Evolutionary conservation across 2,113 vertebrate species (phyloP).

Genomic region (Macquaria ambigua): DNA sequence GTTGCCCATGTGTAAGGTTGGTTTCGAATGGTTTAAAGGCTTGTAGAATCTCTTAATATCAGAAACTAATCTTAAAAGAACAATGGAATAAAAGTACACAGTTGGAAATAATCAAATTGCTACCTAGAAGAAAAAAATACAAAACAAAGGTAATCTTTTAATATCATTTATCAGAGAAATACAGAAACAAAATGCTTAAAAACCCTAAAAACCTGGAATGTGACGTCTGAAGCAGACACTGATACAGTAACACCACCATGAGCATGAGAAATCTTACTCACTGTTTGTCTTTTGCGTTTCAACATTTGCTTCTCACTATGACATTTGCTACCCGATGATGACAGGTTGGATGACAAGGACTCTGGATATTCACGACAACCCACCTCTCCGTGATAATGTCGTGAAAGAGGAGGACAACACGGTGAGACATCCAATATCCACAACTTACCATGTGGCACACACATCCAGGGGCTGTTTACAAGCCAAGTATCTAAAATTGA

Average conservation of each 20-base stretch:
- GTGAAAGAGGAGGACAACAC: conserved; percentile 85
- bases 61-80: background rate
- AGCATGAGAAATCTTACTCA: background rate
- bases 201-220: background rate
- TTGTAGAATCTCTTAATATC: background rate
- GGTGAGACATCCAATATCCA: conserved; percentile 77
- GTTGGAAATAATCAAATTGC: background rate
- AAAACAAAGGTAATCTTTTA: background rate
- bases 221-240: background rate
- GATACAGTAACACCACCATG: background rate
- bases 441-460: background rate
- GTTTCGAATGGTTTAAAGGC: background rate
- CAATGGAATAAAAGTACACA: background rate
- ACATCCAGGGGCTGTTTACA: background rate
- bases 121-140: background rate
- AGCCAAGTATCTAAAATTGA: background rate
- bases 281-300: conserved; percentile 3
- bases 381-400: conserved; percentile 85
- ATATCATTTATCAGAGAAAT: background rate
- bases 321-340: conserved; percentile 29
- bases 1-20: background rate
- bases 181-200: background rate
- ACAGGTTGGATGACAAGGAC: conserved; percentile 91
- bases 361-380: conserved; percentile 88
- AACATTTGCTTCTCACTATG: conserved; percentile 17